Conservation (phyloP, 2,113 vertebrate species). For the Cacatua alba region DNA sequence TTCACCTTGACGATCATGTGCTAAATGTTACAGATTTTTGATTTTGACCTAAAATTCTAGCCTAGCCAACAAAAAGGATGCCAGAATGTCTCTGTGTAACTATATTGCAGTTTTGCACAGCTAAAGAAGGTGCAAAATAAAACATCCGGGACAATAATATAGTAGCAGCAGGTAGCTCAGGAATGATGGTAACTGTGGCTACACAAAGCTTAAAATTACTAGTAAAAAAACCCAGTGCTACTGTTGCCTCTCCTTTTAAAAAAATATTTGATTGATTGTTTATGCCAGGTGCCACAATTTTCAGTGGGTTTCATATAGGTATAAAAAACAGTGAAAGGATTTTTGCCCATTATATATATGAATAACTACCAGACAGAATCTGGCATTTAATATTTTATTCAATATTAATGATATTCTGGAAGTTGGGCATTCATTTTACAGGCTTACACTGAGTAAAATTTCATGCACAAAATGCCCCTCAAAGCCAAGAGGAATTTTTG, state of each 20-base stretch:
- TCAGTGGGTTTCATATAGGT: neutral
- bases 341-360: neutral
- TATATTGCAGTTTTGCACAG: neutral
- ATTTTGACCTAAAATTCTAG: neutral
- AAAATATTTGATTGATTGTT: neutral
- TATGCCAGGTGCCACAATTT: neutral
- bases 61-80: neutral
- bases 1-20: neutral
- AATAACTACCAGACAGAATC: neutral
- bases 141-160: neutral
- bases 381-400: neutral
- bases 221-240: neutral
- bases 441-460: neutral
- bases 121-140: neutral
- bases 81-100: neutral
- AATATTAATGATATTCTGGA: neutral
- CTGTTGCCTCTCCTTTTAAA: fast-evolving
- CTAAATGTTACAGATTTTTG: neutral
- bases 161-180: neutral
- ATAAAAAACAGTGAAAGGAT: neutral
- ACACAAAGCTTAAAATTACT: neutral
- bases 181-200: neutral
- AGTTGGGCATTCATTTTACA: neutral
- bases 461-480: neutral
- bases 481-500: neutral